Conservation (phyloP, 2,113 vertebrate species). For the Toxotes jaculatrix region DNA sequence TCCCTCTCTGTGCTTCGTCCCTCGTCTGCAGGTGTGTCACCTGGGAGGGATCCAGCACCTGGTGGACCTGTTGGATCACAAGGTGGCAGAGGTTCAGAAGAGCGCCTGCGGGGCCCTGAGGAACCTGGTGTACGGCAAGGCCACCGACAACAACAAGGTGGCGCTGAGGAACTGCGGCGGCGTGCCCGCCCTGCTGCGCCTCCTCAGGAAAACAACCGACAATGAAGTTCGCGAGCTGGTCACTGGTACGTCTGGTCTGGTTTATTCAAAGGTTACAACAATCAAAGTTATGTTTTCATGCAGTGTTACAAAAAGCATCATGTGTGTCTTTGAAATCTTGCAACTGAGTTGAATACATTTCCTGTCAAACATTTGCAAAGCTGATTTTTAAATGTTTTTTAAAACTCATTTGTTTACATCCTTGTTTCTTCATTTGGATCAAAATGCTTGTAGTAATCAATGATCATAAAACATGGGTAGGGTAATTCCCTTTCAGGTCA, state of each 20-base stretch:
- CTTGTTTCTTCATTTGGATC: too few relatives aligned
- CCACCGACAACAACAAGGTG: constrained; percentile 98
- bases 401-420: too few relatives aligned
- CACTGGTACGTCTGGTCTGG: constrained; percentile 81
- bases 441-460: too few relatives aligned
- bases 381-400: too few relatives aligned
- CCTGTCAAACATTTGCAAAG: too few relatives aligned
- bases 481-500: not conserved
- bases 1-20: not conserved
- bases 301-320: too few relatives aligned
- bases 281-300: too few relatives aligned
- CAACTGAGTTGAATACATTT: too few relatives aligned
- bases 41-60: constrained; percentile 97
- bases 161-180: constrained; percentile 97
- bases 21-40: constrained; percentile 88
- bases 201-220: constrained; percentile 94
- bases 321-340: too few relatives aligned
- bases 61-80: constrained; percentile 95
- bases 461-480: not conserved
- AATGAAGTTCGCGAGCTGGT: constrained; percentile 95
- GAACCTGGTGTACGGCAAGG: constrained; percentile 96
- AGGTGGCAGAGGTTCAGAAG: constrained; percentile 95
- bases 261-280: too few relatives aligned
- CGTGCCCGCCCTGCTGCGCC: constrained; percentile 92
- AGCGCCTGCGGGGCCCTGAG: constrained; percentile 95